Evolutionary conservation across 2,888 invertebrate species (phyloP), one percentile per base, ranked within the genome.

Genomic region (Drymonia ruficornis): DNA sequence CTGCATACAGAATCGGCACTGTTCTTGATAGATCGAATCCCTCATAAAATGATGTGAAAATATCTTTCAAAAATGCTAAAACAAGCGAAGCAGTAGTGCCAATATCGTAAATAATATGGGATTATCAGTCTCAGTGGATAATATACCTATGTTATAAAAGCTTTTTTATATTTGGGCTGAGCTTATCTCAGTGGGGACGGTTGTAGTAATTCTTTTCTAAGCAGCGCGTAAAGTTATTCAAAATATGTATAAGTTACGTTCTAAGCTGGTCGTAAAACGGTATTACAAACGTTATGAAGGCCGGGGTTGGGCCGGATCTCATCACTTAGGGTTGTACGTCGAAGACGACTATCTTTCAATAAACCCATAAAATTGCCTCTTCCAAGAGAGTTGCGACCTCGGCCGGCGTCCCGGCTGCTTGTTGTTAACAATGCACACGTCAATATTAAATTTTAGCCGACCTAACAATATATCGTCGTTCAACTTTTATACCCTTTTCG

Each of bases 171-270:
- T 7, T 28, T 45, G n/a, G 6, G 23, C 8, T 15, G 71, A 78
- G 76, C 74, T 78, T 86, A 88, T 87, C 83, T 83, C 63, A 55
- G 60, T 65, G 65, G 67, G 74, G 68, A 78, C 76, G 79, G 76
- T 67, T 63, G 76, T 72, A 82, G 82, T 84, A 84, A 85, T 84
- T 86, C 80, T 86, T 87, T 85, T 83, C 80, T 80, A 84, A 87
- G 84, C 75, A 83, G 80, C 74, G 72, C 82, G 81, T 85, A 87
- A 89, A 87, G 83, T 87, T 89, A 89, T 89, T 88, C 86, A 87
- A 89, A 89, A 89, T 89, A 88, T 88, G 86, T 87, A 89, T 89
- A 89, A 89, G 84, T 87, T 86, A 86, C 84, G 83, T 84, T 81
- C 87, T 88, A 86, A 88, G 88, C 86, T 83, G 83, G 80, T 85